A percentile compares a stretch with the other conserved stretches of the same genome.
These are phyloP conservation scores for Stomorhina lunata DNA, from an alignment of 2,888 invertebrate genomes.

Conservation along the genomic window DNA sequence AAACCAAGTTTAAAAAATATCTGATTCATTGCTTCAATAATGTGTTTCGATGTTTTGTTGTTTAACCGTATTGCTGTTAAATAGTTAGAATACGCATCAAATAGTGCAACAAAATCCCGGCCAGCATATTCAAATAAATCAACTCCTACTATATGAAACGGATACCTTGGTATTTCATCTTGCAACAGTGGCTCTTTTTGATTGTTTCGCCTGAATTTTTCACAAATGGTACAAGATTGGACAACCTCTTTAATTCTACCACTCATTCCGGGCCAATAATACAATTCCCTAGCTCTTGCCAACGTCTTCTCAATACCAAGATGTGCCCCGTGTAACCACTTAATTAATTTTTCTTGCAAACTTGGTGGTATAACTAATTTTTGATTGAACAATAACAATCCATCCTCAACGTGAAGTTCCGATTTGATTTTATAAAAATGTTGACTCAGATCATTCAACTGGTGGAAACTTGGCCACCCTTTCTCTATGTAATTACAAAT, in stretches of 20 bases:
- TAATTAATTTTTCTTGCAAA: background rate
- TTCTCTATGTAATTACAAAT: too few species aligned
- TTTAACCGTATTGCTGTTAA: slow-evolving; percentile 10
- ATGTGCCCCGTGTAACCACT: background rate
- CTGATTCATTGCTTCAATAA: slow-evolving; percentile 23
- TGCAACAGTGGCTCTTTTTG: slow-evolving; percentile 43
- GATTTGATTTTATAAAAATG: too few species aligned
- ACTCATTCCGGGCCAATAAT: slow-evolving; percentile 33
- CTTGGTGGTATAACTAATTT: slow-evolving; percentile 31
- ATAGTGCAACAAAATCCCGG: background rate
- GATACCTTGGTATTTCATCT: background rate
- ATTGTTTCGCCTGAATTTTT: slow-evolving; percentile 51
- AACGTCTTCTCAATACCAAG: slow-evolving; percentile 34
- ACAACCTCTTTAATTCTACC: slow-evolving; percentile 21
- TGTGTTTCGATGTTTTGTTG: slow-evolving; percentile 23
- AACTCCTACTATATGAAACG: slow-evolving; percentile 30
- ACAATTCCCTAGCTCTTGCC: slow-evolving; percentile 7
- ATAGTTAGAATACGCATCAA: background rate
- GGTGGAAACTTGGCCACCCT: too few species aligned
- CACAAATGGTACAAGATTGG: slow-evolving; percentile 39
- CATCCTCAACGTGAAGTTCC: slow-evolving; percentile 39
- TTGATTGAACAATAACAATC: slow-evolving; percentile 37
- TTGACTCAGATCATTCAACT: too few species aligned
- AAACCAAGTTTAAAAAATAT: slow-evolving; percentile 66
- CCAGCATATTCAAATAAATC: slow-evolving; percentile 22